Evolutionary conservation across 2,797 vertebrate species (phyloP), one percentile per base, ranked within the genome.

Genomic region (Clamator glandarius): DNA sequence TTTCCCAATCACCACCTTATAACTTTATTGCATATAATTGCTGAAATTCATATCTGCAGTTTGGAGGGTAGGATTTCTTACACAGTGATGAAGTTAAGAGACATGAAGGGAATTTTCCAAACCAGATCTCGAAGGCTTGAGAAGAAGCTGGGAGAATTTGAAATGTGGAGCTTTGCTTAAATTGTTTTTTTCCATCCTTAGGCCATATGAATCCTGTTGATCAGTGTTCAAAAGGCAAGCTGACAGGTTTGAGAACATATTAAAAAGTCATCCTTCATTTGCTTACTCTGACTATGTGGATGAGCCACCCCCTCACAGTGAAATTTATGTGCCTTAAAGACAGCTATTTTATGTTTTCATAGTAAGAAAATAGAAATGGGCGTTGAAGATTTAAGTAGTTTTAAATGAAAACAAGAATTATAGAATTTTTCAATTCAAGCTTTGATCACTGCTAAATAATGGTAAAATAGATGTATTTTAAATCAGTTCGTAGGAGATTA

Each of bases 221-320:
- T 89, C 64, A 64, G 51, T 78, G 46, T 41, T 81, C 54, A 87
- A 62, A 82, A 83, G 61, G 64, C 61, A 87, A 93, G 48, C 12
- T 84, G 69, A 64, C 33, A 74, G 55, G 14, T 74, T 50, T 59
- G 64, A 80, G 59, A 82, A 90, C n/a, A 69, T 18, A 59, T 92
- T 84, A 81, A 64, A 70, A 74, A 83, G 18, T 66, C 68, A 89
- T 51, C 20, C 87, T 90, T 89, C 35, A 35, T 87, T 87, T 93
- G 31, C 33, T 12, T 83, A 6, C 36, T 85, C 44, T 83, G 39
- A n/a, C 35, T 88, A 28, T 51, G 25, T 46, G 46, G 1, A 90
- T 84, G 14, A 92, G 25, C n/a, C 6, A 66, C 26, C 80, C 66
- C 6, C 28, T 69, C 33, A 46, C 6, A 31, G 11, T 44, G 36